Evolutionary conservation across 2,113 vertebrate species (phyloP).

Genomic region (Nanorana parkeri): DNA sequence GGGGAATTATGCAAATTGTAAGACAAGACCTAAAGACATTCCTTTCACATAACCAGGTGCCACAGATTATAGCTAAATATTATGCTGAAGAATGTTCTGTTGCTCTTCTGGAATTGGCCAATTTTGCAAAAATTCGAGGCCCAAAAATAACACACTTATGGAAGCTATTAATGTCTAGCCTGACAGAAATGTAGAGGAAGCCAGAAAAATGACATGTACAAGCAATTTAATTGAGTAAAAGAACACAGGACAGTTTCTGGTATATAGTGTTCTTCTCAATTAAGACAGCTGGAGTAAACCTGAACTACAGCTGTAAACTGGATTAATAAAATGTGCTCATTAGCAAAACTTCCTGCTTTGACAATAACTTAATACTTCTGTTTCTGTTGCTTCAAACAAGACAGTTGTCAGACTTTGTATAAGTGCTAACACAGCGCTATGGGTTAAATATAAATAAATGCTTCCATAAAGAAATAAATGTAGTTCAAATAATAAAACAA

Average conservation of each 20-base stretch:
- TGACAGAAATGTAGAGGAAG: not conserved
- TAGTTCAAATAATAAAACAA: too few species aligned
- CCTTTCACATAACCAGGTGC: not conserved
- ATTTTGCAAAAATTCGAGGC: constrained; percentile 4
- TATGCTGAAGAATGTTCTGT: not conserved
- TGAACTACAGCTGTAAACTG: not conserved
- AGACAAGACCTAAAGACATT: not conserved
- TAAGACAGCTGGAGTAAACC: not conserved
- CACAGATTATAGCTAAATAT: not conserved
- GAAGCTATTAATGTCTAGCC: constrained; percentile 31
- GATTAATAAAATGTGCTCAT: not conserved
- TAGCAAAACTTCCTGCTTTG: not conserved
- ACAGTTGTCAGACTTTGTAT: not conserved
- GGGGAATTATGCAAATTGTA: too few species aligned
- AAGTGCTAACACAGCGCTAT: too few species aligned
- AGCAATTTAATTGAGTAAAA: not conserved
- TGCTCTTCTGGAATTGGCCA: not conserved
- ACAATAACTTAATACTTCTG: not conserved
- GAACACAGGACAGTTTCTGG: not conserved
- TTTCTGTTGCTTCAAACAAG: not conserved
- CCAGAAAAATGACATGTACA: not conserved
- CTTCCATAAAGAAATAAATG: too few species aligned
- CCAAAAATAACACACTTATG: constrained; percentile 5
- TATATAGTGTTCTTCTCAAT: not conserved
- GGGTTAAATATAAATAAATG: too few species aligned